A percentile compares a stretch with the other conserved stretches of the same genome.
Conservation (phyloP, 2,113 vertebrate species). For the Nothocercus julius region DNA sequence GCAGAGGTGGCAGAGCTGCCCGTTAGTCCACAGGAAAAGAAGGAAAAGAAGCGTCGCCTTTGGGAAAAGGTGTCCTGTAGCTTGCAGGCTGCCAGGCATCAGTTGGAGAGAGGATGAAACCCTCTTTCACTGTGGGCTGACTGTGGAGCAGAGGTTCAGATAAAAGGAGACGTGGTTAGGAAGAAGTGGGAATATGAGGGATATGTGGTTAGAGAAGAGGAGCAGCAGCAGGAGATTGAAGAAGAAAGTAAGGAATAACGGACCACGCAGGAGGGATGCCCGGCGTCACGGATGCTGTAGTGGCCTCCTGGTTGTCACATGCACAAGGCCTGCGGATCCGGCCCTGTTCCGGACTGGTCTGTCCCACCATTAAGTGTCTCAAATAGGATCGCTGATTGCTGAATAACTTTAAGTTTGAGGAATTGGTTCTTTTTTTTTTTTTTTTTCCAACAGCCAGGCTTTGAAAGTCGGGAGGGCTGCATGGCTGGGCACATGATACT, state of each 20-base stretch:
- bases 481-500: accelerated
- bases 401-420: neutral
- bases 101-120: neutral
- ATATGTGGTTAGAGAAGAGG: accelerated
- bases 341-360: neutral
- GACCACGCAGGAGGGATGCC: neutral
- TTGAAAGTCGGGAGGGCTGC: neutral
- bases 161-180: neutral
- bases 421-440: neutral
- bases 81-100: neutral
- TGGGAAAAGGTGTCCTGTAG: neutral
- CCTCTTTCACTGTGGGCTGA: neutral
- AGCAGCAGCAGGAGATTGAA: neutral
- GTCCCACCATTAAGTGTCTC: neutral
- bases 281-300: neutral
- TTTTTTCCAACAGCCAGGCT: accelerated
- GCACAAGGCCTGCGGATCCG: accelerated
- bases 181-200: neutral
- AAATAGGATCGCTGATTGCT: neutral
- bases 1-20: neutral
- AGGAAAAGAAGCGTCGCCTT: neutral
- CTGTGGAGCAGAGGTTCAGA: neutral
- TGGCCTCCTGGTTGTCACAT: neutral
- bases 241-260: neutral
- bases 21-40: constrained; percentile 20